Evolutionary conservation across 2,113 vertebrate species (phyloP).

Genomic region (Noctilio leporinus): DNA sequence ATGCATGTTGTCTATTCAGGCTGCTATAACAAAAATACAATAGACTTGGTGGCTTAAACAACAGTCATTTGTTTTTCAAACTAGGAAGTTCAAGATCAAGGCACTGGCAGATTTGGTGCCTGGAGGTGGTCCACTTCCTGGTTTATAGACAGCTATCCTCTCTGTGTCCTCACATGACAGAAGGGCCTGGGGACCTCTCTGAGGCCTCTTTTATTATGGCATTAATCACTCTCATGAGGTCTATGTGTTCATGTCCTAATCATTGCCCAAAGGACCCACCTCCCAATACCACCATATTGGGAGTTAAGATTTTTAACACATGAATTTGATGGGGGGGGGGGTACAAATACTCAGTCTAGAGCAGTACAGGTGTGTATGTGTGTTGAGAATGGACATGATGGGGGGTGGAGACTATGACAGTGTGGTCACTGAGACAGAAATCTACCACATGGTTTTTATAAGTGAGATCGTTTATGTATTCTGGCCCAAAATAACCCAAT

Average conservation of each 20-base stretch:
- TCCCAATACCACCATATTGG: background rate
- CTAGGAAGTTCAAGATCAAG: background rate
- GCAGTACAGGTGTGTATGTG: background rate
- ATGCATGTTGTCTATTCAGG: background rate
- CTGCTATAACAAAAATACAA: background rate
- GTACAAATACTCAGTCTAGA: background rate
- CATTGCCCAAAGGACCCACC: background rate
- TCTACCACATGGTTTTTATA: background rate
- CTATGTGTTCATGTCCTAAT: background rate
- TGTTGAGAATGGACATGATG: background rate
- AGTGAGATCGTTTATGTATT: background rate
- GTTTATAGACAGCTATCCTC: background rate
- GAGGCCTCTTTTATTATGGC: background rate
- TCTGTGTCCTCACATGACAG: background rate
- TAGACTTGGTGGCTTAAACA: background rate
- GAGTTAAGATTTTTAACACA: background rate
- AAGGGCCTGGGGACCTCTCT: background rate
- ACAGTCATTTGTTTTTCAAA: background rate
- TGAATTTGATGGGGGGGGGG: background rate
- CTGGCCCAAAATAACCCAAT: background rate
- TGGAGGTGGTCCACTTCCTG: background rate
- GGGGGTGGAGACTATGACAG: background rate
- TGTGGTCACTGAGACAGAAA: background rate
- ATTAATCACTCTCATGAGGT: background rate
- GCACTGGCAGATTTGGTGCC: background rate